Percentiles rank a stretch among this genome's conserved stretches.
phyloP scores from a whole-genome alignment of 2,888 invertebrate species.

The Orthosia cruda region DNA sequence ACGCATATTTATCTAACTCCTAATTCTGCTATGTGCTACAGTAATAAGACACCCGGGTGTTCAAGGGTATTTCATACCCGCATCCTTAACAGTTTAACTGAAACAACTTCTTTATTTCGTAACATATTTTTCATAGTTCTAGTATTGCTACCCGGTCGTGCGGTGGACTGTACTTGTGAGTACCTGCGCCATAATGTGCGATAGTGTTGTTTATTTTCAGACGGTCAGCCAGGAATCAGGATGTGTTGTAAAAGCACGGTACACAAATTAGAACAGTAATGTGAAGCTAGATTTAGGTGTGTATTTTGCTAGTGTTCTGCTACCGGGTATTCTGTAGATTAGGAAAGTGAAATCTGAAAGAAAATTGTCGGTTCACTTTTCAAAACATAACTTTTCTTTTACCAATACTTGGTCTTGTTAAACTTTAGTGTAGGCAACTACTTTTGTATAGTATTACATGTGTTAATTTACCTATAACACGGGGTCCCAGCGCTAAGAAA shows the following conservation, averaged over 20 bases:
- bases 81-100: neutral
- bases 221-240: conserved; percentile 16
- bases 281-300: conserved; percentile 14
- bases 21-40: no score
- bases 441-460: no score
- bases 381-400: no score
- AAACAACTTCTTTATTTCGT: neutral
- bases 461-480: no score
- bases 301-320: neutral
- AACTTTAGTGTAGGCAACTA: no score
- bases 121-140: neutral
- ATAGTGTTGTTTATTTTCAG: conserved; percentile 49
- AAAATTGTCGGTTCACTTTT: no score
- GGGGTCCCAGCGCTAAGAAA: no score
- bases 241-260: conserved; percentile 18
- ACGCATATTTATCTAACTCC: no score
- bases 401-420: no score
- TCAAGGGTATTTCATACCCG: no score
- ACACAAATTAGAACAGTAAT: conserved; percentile 36
- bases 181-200: conserved; percentile 12
- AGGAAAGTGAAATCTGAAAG: neutral
- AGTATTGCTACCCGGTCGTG: neutral
- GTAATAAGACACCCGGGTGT: no score
- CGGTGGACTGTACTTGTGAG: conserved; percentile 14
- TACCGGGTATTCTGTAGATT: neutral